These are phyloP conservation scores for Zosterops pallidus DNA, from an alignment of 2,113 vertebrate genomes.

Conservation along the genomic window DNA sequence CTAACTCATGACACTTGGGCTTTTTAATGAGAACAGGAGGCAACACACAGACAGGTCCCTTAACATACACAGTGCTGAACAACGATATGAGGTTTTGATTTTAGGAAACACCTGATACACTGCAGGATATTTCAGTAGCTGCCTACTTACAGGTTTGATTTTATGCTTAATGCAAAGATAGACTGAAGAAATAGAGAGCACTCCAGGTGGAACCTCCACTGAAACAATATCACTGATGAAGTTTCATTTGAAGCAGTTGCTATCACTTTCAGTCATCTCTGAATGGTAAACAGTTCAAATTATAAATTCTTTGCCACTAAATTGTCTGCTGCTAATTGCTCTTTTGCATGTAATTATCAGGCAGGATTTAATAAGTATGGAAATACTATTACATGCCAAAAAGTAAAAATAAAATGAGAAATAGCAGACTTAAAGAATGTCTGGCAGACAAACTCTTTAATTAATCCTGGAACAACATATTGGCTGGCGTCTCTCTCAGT, in stretches of 20 bases:
- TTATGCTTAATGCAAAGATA: constrained; percentile 52
- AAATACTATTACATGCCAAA: constrained; percentile 56
- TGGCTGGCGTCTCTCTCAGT: background rate
- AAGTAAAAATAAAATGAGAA: constrained; percentile 61
- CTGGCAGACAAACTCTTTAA: constrained; percentile 59
- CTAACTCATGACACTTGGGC: background rate
- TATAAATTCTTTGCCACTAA: constrained; percentile 70
- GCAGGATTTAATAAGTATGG: constrained; percentile 60
- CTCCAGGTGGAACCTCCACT: constrained; percentile 60
- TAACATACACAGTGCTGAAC: background rate
- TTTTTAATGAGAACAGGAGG: background rate
- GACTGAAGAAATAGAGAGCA: constrained; percentile 46
- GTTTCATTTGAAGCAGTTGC: constrained; percentile 61
- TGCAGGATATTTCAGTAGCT: constrained; percentile 26
- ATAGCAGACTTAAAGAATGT: constrained; percentile 54
- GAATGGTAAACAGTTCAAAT: constrained; percentile 71
- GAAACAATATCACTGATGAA: constrained; percentile 50
- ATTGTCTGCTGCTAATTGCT: constrained; percentile 67
- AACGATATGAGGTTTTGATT: constrained; percentile 16
- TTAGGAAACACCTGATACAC: constrained; percentile 15
- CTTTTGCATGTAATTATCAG: constrained; percentile 61
- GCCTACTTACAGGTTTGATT: constrained; percentile 11
- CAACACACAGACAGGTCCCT: background rate
- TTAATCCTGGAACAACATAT: constrained; percentile 44
- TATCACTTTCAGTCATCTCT: constrained; percentile 67